A percentile compares a stretch with the other conserved stretches of the same genome.
Evolutionary conservation across 2,113 vertebrate species (phyloP).

Genomic region (Empidonax alnorum): DNA sequence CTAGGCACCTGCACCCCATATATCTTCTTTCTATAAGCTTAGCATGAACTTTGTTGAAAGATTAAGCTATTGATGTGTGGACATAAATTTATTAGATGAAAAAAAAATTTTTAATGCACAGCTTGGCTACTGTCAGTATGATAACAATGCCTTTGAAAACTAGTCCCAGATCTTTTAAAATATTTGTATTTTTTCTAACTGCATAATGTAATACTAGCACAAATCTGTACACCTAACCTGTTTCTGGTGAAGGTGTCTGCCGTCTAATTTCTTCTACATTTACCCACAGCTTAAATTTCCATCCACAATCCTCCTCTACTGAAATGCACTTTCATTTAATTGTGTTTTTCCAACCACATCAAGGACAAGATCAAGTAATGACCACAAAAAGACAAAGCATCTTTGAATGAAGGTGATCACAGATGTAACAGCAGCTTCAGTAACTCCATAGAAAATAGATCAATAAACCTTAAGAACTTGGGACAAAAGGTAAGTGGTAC

Average conservation of each 20-base stretch:
- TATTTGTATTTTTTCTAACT: not conserved
- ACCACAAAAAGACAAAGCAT: not conserved
- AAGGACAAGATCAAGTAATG: not conserved
- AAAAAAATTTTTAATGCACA: not conserved
- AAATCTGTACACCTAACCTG: not conserved
- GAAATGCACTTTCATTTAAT: not conserved
- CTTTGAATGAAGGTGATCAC: not conserved
- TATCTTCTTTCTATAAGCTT: not conserved
- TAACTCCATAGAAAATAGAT: not conserved
- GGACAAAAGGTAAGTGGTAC: not conserved
- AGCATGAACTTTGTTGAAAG: not conserved
- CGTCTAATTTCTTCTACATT: not conserved
- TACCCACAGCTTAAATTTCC: not conserved
- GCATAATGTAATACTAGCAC: not conserved
- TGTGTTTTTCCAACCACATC: not conserved
- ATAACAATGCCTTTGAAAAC: not conserved
- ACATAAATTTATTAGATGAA: not conserved
- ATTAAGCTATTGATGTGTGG: not conserved
- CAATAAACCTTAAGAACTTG: not conserved
- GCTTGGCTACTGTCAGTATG: not conserved
- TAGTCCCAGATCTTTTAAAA: not conserved
- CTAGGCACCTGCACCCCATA: fast-evolving
- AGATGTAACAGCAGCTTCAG: not conserved
- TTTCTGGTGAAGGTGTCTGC: not conserved
- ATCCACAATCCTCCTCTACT: not conserved